Conservation (phyloP, 2,888 invertebrate genomes). For the Cataglyphis altisquamis region DNA sequence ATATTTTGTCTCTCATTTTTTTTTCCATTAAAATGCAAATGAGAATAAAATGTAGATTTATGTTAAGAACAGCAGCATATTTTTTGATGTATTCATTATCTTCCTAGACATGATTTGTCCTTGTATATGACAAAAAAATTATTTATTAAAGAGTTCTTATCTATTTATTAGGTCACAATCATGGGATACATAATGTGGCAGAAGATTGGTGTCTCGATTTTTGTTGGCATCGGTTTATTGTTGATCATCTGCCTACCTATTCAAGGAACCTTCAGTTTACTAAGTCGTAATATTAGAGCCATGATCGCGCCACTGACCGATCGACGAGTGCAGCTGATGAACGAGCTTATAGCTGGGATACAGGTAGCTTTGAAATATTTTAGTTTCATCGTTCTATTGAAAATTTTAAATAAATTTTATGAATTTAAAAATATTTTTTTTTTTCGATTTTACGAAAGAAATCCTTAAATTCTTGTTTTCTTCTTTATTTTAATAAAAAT, state of each 20-base stretch:
- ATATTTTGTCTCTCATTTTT: not conserved
- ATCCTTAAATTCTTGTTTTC: not conserved
- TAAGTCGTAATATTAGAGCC: slow-evolving; percentile 88
- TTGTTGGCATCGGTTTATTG: slow-evolving; percentile 93
- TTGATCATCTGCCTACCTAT: slow-evolving; percentile 93
- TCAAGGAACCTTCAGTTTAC: slow-evolving; percentile 88
- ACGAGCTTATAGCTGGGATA: slow-evolving; percentile 97
- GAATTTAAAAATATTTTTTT: not conserved
- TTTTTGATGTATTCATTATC: not conserved
- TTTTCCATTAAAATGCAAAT: not conserved
- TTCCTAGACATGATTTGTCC: not conserved
- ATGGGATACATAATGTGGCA: slow-evolving; percentile 78
- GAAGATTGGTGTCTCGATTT: slow-evolving; percentile 86
- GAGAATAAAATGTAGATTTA: not conserved
- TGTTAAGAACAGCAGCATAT: not conserved
- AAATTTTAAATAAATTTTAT: too few relatives aligned
- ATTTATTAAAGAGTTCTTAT: not conserved
- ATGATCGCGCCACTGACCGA: slow-evolving; percentile 95
- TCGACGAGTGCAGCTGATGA: slow-evolving; percentile 96
- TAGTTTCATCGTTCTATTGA: not conserved
- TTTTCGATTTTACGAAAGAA: not conserved
- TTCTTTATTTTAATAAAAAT: too few relatives aligned
- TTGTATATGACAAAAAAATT: not conserved
- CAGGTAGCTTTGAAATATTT: slow-evolving; percentile 88
- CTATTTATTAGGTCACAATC: slow-evolving; percentile 71